A percentile compares a stretch with the other conserved stretches of the same genome.
Evolutionary conservation across 1,140 invertebrate species (phyloP).

Genomic region (Trichoplusia ni): DNA sequence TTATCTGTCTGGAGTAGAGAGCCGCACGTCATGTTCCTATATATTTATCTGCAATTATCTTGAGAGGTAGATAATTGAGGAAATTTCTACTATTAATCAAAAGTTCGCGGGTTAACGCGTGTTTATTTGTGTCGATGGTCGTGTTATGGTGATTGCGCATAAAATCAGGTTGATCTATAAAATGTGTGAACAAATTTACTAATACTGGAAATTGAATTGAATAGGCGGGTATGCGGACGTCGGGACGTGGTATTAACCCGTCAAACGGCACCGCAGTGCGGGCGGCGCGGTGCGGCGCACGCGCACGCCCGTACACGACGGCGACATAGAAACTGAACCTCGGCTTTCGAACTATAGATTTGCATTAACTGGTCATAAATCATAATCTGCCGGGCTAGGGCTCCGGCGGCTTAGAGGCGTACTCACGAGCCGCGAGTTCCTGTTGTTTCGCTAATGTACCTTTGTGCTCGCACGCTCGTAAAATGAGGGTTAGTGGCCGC

Average conservation of each 20-base stretch:
- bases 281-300: conserved; percentile 20
- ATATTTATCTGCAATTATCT: conserved; percentile 18
- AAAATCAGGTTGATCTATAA: conserved; percentile 17
- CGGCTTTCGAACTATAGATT: conserved; percentile 59
- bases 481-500: conserved; percentile 58
- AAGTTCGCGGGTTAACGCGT: not conserved
- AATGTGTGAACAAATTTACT: conserved; percentile 38
- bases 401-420: conserved; percentile 42
- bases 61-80: conserved; percentile 13
- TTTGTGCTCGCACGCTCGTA: conserved; percentile 62
- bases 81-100: conserved; percentile 8
- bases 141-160: not conserved
- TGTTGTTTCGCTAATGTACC: conserved; percentile 67
- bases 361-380: conserved; percentile 70
- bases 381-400: conserved; percentile 49
- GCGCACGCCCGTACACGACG: conserved; percentile 23
- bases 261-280: conserved; percentile 37
- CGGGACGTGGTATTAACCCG: conserved; percentile 41
- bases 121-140: not conserved
- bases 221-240: conserved; percentile 44
- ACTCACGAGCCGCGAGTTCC: conserved; percentile 55
- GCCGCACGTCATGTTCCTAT: not conserved
- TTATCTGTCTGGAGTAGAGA: conserved; percentile 16
- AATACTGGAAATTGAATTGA: conserved; percentile 58
- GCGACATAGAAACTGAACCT: conserved; percentile 39